Evolutionary conservation across 2,797 vertebrate genomes (phyloP), one percentile per base, ranked within the genome.

Genomic region (Arctocebus calabarensis): DNA sequence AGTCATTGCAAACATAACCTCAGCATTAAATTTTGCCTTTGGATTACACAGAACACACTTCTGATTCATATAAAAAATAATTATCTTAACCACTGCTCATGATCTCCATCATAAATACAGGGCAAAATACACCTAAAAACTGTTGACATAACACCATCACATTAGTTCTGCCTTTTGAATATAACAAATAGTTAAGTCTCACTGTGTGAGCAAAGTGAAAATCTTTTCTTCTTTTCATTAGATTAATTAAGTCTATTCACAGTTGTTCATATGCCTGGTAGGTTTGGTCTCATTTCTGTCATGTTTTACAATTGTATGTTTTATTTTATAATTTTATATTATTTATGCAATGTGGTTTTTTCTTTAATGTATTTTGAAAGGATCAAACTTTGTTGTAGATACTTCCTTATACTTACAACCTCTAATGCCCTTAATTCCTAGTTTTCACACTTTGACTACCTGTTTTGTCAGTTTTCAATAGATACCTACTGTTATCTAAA

Each of bases 31-130:
- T 23, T 92, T 59, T 74, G 45, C 16, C 32, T 79, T 66, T 55
- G 57, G 88, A 88, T n/a, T 74, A 57, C 43, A 86, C 11, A 90
- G 43, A 66, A 12, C 14, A 57, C 9, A 77, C 74, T 92, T 91
- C 73, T 91, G 71, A 87, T 19, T 71, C 34, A 66, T 32, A 70
- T 1, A 52, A 59, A 97, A 90, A 91, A 40, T 52, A 88, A 91
- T 16, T 32, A 78, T 48, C 29, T 70, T 83, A 92, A 66, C 25
- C 64, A 57, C 77, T 1, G 16, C 27, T 85, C 25, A 23, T n/a
- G 37, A 64, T 82, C 62, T 78, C 61, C 45, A 79, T 64, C 22
- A 79, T 89, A 90, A 93, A 93, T 10, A 11, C 32, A 66, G 40
- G 74, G 81, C 45, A 20, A 82, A 2, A 19, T 11, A 61, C 3